A percentile compares a stretch with the other conserved stretches of the same genome.
Evolutionary conservation across 2,113 vertebrate species (phyloP).

Genomic region (Eulemur macaco): DNA sequence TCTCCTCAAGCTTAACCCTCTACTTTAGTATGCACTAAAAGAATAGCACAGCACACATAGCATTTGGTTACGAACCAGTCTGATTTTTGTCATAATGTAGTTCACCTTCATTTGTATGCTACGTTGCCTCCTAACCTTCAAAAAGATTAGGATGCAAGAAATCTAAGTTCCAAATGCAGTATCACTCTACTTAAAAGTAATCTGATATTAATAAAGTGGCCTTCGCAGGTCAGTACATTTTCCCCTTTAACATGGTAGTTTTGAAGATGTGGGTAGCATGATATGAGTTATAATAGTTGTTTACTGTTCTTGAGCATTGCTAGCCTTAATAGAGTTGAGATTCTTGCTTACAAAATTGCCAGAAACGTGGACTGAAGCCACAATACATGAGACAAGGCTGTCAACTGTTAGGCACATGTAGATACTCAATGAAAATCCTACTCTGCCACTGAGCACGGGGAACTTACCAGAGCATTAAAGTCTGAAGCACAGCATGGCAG

Average conservation of each 20-base stretch:
- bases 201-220: background rate
- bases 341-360: background rate
- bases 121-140: background rate
- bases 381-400: background rate
- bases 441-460: background rate
- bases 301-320: background rate
- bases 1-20: background rate
- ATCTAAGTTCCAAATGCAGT: background rate
- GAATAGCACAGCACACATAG: background rate
- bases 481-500: background rate
- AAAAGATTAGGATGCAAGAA: background rate
- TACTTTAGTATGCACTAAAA: background rate
- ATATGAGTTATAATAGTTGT: background rate
- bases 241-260: background rate
- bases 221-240: background rate
- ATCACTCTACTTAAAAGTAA: background rate
- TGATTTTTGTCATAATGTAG: background rate
- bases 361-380: background rate
- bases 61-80: background rate
- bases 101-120: background rate
- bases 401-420: background rate
- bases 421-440: background rate
- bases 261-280: background rate
- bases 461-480: background rate
- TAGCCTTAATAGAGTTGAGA: background rate